Percentiles rank a stretch among this genome's conserved stretches.
Evolutionary conservation across 2,797 vertebrate species (phyloP).

Genomic region (Cygnus olor): DNA sequence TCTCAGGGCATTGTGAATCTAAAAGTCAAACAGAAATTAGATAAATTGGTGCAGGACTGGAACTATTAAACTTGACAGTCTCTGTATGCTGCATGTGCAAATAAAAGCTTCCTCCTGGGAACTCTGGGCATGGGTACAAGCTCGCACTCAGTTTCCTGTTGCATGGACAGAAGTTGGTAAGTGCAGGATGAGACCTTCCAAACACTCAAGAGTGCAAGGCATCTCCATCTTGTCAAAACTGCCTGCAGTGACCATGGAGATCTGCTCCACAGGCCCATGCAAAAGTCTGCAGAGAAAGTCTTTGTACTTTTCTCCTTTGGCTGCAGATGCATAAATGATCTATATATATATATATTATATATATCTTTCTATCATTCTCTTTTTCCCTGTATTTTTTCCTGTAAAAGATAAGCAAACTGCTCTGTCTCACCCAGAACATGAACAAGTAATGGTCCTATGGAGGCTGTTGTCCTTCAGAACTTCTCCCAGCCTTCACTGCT

Average conservation of each 20-base stretch:
- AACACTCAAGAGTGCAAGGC: background rate
- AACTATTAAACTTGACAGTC: background rate
- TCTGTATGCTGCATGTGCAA: rapidly evolving
- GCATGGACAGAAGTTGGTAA: rapidly evolving
- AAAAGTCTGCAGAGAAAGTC: background rate
- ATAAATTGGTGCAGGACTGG: background rate
- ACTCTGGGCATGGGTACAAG: background rate
- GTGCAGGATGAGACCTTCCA: background rate
- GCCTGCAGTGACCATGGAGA: background rate
- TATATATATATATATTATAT: background rate
- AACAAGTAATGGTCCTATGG: background rate
- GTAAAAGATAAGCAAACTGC: background rate
- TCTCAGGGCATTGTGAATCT: background rate
- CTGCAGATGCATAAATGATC: background rate
- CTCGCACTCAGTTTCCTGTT: background rate
- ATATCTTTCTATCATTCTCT: no score
- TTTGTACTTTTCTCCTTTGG: background rate
- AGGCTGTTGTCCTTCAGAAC: background rate
- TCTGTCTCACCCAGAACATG: background rate
- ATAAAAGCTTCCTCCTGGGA: background rate
- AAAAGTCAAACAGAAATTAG: background rate
- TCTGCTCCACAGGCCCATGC: background rate
- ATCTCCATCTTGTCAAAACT: background rate
- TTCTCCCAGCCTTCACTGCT: background rate
- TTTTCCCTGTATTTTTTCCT: no score